Evolutionary conservation across 2,888 invertebrate genomes (phyloP).

Genomic region (Scaptodrosophila latifasciaeformis): DNA sequence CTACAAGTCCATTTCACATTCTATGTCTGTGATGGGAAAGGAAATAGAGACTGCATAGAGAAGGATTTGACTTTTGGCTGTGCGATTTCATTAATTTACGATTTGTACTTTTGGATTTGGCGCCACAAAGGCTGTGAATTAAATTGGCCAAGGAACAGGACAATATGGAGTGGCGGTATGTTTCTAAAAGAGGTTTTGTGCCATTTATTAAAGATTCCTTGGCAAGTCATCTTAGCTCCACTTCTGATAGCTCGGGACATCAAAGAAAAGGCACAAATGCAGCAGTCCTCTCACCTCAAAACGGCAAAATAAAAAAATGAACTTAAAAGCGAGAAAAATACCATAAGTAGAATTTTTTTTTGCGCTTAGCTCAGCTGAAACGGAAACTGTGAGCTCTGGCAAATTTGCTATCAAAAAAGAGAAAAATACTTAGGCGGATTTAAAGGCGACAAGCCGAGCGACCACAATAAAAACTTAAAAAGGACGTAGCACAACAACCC

Average conservation of each 20-base stretch:
- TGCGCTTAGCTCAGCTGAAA: slow-evolving; percentile 67
- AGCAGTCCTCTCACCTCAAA: slow-evolving; percentile 11
- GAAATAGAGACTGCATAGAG: no score
- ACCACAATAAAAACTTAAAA: slow-evolving; percentile 20
- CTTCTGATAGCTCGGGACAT: no score
- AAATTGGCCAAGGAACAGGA: slow-evolving; percentile 66
- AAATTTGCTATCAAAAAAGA: no score
- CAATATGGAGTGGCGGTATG: no score
- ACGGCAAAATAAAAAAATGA: slow-evolving; percentile 34
- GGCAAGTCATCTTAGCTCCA: slow-evolving; percentile 13
- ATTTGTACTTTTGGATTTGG: slow-evolving; percentile 35
- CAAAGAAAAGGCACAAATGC: slow-evolving; percentile 14
- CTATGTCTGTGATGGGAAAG: no score
- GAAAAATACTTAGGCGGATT: slow-evolving; percentile 64
- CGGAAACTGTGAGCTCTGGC: slow-evolving; percentile 56
- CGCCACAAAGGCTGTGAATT: slow-evolving; percentile 53
- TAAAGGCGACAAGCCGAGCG: slow-evolving; percentile 55
- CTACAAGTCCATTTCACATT: no score
- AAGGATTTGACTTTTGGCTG: no score
- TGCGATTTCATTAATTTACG: slow-evolving; percentile 65
- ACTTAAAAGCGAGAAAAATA: slow-evolving; percentile 21
- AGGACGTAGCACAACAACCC: no score
- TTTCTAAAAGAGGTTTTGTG: no score
- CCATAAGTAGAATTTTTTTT: slow-evolving; percentile 59
- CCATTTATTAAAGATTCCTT: slow-evolving; percentile 34